These are phyloP conservation scores for Hydropotes inermis DNA, from an alignment of 2,113 vertebrate species.

Conservation along the genomic window DNA sequence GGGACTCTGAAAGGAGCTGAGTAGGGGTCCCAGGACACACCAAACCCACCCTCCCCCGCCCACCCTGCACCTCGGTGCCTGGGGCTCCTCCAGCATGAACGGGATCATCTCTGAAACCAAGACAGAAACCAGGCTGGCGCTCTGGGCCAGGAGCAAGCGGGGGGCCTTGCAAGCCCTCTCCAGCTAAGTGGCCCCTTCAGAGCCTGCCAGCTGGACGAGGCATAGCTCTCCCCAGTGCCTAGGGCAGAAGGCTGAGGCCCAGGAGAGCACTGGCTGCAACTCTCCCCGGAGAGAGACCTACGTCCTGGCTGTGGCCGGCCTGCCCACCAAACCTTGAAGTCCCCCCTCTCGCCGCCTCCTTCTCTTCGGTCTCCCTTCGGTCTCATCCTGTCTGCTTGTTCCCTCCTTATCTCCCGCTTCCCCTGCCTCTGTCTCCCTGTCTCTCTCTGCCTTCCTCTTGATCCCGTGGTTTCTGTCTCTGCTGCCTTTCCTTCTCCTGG, in stretches of 20 bases:
- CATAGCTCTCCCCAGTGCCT: neutral
- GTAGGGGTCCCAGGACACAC: neutral
- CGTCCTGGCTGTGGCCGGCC: neutral
- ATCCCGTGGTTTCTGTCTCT: neutral
- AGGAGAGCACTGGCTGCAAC: neutral
- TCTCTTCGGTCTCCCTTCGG: too few relatives aligned
- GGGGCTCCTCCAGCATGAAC: neutral
- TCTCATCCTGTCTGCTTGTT: neutral
- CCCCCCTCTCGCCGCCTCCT: neutral
- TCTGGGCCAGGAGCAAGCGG: neutral
- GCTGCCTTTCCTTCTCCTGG: neutral
- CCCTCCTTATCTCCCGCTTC: neutral
- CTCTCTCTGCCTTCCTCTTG: neutral
- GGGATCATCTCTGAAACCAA: neutral
- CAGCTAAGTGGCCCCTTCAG: neutral
- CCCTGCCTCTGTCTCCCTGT: neutral
- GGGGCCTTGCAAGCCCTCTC: neutral
- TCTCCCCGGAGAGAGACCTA: fast-evolving
- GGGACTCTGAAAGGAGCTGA: neutral
- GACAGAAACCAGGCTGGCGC: neutral
- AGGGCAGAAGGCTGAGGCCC: neutral
- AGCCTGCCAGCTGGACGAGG: neutral
- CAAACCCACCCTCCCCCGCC: neutral
- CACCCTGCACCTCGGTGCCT: neutral
- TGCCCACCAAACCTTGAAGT: neutral